These are phyloP conservation scores for Bombyx mori DNA, from an alignment of 1,140 invertebrate genomes.

Conservation along the genomic window ASM3026992v2 NC_085112.1:8177001-8177500, in stretches of 20 bases:
- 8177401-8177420: conserved; percentile 60
- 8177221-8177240: conserved; percentile 56
- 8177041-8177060: conserved; percentile 54
- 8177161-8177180: conserved; percentile 36
- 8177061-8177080: conserved; percentile 63
- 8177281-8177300: conserved; percentile 32
- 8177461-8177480: conserved; percentile 44
- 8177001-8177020: conserved; percentile 42
- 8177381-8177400: conserved; percentile 36
- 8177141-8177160: conserved; percentile 42
- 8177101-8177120: conserved; percentile 39
- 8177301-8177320: conserved; percentile 31
- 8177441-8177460: conserved; percentile 44
- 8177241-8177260: conserved; percentile 63
- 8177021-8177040: conserved; percentile 61
- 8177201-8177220: conserved; percentile 55
- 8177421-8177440: conserved; percentile 60
- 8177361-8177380: conserved; percentile 38
- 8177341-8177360: conserved; percentile 53
- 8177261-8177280: conserved; percentile 42
- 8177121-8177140: conserved; percentile 20
- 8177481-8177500: conserved; percentile 42
- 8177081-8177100: conserved; percentile 55
- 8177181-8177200: conserved; percentile 58
- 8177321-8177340: conserved; percentile 28